Conservation (phyloP, 2,797 vertebrate species). For the Syndactyla subalaris region DNA sequence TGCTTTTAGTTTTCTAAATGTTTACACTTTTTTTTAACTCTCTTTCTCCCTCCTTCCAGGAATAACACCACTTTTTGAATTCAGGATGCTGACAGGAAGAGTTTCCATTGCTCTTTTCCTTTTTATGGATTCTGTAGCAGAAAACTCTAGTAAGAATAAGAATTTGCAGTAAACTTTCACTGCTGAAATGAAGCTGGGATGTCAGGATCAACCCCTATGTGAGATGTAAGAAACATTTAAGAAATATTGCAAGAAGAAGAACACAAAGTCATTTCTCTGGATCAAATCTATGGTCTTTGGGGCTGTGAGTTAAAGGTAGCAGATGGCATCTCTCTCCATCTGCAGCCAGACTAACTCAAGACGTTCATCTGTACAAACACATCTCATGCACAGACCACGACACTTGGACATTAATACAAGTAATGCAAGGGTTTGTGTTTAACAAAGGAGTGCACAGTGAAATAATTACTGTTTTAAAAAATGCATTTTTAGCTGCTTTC, state of each 20-base stretch:
- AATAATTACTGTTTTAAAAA: background rate
- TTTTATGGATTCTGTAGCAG: background rate
- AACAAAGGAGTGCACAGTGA: background rate
- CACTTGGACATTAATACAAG: background rate
- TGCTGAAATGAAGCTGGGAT: background rate
- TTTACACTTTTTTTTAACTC: background rate
- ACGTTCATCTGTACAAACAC: background rate
- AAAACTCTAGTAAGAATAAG: background rate
- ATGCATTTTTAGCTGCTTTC: background rate
- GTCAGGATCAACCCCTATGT: background rate
- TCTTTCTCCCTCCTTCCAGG: background rate
- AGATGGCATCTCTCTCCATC: background rate
- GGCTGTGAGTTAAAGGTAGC: background rate
- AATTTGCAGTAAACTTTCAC: background rate
- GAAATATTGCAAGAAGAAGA: background rate
- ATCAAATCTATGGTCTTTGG: background rate
- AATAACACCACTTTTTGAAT: background rate
- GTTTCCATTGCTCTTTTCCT: background rate
- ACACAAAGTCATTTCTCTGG: background rate
- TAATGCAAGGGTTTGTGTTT: background rate
- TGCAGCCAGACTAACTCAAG: background rate
- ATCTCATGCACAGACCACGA: background rate
- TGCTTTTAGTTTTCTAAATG: background rate
- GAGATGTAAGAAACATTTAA: background rate
- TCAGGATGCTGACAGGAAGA: background rate